Conservation (phyloP, 2,888 invertebrate species). For the Cryptocephalus primarius region DNA sequence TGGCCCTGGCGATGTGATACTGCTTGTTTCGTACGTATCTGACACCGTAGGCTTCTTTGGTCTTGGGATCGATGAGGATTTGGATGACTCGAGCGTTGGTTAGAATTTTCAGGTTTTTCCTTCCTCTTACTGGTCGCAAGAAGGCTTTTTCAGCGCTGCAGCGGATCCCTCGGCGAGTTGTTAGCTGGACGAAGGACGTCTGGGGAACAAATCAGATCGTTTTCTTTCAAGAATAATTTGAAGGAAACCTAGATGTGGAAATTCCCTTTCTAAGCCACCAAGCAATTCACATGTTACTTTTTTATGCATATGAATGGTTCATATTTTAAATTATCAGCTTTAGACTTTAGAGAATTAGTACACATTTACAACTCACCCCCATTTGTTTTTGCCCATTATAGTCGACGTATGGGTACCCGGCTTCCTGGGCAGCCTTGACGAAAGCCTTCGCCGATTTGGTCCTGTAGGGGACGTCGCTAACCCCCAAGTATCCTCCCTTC, state of each 20-base stretch:
- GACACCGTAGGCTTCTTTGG: constrained; percentile 39
- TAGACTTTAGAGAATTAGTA: too few relatives aligned
- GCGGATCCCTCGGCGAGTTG: constrained; percentile 46
- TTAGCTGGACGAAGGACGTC: constrained; percentile 48
- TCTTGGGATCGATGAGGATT: constrained; percentile 41
- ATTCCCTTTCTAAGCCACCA: too few relatives aligned
- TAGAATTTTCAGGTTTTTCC: constrained; percentile 57
- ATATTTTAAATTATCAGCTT: too few relatives aligned
- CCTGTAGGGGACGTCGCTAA: constrained; percentile 31
- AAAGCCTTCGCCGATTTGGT: constrained; percentile 44
- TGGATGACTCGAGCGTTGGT: constrained; percentile 45
- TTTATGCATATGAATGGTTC: too few relatives aligned
- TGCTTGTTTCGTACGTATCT: constrained; percentile 6
- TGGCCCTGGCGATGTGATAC: constrained; percentile 32
- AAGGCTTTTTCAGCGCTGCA: constrained; percentile 57
- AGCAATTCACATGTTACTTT: too few relatives aligned
- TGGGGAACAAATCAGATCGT: not conserved
- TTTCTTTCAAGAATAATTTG: too few relatives aligned
- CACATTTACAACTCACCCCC: constrained; percentile 37
- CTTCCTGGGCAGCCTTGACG: constrained; percentile 49
- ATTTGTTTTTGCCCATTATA: constrained; percentile 53
- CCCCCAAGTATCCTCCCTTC: constrained; percentile 32
- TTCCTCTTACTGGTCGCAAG: constrained; percentile 45
- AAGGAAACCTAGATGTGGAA: too few relatives aligned
- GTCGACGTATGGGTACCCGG: constrained; percentile 57